Conservation (phyloP, 2,113 vertebrate species). For the Loxodonta africana region DNA sequence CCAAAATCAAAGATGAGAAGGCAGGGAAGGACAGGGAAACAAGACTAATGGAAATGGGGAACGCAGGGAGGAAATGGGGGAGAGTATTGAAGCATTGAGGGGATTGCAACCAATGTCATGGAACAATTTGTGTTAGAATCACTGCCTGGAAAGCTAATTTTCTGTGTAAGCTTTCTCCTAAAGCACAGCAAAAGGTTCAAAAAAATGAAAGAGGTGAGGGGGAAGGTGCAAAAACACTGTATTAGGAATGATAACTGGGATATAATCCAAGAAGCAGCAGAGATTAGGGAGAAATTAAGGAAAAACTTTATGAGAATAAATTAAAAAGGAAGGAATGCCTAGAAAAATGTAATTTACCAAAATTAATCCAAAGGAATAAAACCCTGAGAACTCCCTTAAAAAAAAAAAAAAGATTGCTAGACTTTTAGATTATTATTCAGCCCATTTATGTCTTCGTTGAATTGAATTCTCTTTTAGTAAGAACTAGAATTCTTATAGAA, state of each 20-base stretch:
- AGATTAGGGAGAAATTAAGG: not conserved
- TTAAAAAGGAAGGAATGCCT: too few species aligned
- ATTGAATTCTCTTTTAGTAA: conserved; percentile 31
- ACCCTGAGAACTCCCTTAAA: not conserved
- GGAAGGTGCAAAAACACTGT: not conserved
- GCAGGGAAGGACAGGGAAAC: too few species aligned
- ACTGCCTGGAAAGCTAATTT: too few species aligned
- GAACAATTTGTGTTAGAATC: too few species aligned
- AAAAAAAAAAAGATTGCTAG: not conserved
- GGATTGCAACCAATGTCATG: too few species aligned
- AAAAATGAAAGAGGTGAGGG: not conserved
- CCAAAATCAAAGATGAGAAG: too few species aligned
- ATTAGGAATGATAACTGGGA: not conserved
- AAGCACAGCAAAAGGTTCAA: too few species aligned
- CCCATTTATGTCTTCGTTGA: not conserved
- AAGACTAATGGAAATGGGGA: too few species aligned
- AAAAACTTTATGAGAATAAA: not conserved
- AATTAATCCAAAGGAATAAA: not conserved
- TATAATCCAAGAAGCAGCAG: not conserved
- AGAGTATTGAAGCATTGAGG: too few species aligned
- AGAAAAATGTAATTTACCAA: not conserved
- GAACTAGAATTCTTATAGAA: not conserved
- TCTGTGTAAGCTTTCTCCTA: too few species aligned
- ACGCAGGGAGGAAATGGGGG: too few species aligned
- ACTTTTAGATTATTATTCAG: conserved; percentile 21